These are phyloP conservation scores for Sarcophaga bullata DNA, from an alignment of 1,140 invertebrate species.

Conservation along the genomic window DNA sequence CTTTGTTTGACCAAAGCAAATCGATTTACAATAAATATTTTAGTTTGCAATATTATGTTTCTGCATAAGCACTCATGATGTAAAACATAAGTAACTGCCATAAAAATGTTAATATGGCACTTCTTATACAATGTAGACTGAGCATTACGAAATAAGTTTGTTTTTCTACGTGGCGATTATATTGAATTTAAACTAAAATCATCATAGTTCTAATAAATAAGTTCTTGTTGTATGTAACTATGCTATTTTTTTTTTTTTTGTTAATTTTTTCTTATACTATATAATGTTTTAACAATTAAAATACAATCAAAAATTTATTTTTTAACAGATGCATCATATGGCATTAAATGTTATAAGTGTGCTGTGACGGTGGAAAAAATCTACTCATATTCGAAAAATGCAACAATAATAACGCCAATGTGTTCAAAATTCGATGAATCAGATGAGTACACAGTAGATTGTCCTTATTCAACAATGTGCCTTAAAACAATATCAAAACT, in stretches of 20 bases:
- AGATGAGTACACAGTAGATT: conserved; percentile 74
- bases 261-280: background rate
- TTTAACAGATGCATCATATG: conserved; percentile 42
- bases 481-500: conserved; percentile 77
- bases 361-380: conserved; percentile 68
- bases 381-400: conserved; percentile 49
- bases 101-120: too few relatives aligned
- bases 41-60: too few relatives aligned
- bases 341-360: conserved; percentile 76
- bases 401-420: conserved; percentile 68
- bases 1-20: too few relatives aligned
- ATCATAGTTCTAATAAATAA: too few relatives aligned
- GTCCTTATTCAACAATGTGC: conserved; percentile 83
- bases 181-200: too few relatives aligned
- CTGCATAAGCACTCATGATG: too few relatives aligned
- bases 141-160: too few relatives aligned
- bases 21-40: too few relatives aligned
- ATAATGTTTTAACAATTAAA: too few relatives aligned
- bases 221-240: background rate
- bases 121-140: too few relatives aligned
- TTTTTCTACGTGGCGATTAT: too few relatives aligned
- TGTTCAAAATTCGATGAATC: conserved; percentile 80
- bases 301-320: background rate
- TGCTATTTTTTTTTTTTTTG: background rate
- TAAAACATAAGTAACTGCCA: too few relatives aligned